Percentiles rank a stretch among this genome's conserved stretches.
Conservation (phyloP, 2,113 vertebrate genomes). For the Sphaerodactylus townsendi region DNA sequence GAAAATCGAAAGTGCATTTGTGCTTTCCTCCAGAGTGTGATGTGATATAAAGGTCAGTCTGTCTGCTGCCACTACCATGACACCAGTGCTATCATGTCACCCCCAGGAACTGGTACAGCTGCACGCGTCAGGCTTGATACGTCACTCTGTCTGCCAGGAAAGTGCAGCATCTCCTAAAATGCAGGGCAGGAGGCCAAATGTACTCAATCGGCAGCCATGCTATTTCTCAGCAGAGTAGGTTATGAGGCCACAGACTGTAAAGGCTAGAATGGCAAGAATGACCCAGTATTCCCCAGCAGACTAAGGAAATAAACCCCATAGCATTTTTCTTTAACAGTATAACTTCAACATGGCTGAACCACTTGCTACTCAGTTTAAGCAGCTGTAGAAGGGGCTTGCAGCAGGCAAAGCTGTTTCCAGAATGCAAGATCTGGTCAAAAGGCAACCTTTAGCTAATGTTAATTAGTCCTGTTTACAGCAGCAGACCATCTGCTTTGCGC, state of each 20-base stretch:
- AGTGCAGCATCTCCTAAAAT: conserved; percentile 53
- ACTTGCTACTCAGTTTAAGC: background rate
- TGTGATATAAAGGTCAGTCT: conserved; percentile 47
- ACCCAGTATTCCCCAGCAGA: background rate
- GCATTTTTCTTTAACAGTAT: accelerated
- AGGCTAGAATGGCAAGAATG: conserved; percentile 13
- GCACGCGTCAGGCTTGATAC: conserved; percentile 43
- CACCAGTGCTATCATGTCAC: conserved; percentile 31
- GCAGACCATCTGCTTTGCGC: conserved; percentile 37
- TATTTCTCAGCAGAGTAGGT: conserved; percentile 22
- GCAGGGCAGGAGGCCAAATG: conserved; percentile 63
- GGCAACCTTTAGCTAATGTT: background rate
- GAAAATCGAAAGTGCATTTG: conserved; percentile 33
- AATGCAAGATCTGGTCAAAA: background rate
- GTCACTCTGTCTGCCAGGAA: conserved; percentile 59
- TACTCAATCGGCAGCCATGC: conserved; percentile 25
- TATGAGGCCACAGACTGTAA: conserved; percentile 36
- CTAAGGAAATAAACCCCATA: background rate
- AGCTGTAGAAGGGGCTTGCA: background rate
- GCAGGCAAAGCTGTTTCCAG: accelerated
- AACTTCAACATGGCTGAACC: background rate
- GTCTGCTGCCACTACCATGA: conserved; percentile 55
- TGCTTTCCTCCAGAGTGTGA: conserved; percentile 7
- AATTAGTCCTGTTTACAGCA: conserved; percentile 44
- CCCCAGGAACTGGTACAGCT: conserved; percentile 55